These are phyloP conservation scores for Nanorana parkeri DNA, from an alignment of 2,113 vertebrate genomes.

Conservation along the genomic window DNA sequence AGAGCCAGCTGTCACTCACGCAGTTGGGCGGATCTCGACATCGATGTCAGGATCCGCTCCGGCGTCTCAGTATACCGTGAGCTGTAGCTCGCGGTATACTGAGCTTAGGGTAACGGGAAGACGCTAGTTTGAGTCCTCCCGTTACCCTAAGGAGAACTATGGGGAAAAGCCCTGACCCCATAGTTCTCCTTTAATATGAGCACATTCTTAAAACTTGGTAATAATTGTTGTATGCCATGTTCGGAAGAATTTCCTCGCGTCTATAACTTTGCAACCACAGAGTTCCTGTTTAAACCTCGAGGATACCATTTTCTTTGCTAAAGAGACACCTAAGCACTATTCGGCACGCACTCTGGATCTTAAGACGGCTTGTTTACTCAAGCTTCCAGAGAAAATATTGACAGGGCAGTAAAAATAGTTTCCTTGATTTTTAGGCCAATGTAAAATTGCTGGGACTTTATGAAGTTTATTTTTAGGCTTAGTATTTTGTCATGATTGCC, in stretches of 20 bases:
- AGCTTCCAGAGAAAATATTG: slow-evolving; percentile 85
- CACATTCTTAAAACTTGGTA: slow-evolving; percentile 63
- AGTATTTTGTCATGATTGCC: slow-evolving; percentile 63
- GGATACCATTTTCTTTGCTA: slow-evolving; percentile 78
- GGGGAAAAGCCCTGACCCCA: no score
- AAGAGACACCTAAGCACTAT: slow-evolving; percentile 73
- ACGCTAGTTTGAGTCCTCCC: no score
- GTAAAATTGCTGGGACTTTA: slow-evolving; percentile 79
- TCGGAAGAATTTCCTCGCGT: slow-evolving; percentile 60
- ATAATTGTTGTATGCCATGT: slow-evolving; percentile 65
- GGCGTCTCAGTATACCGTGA: no score
- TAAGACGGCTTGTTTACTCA: slow-evolving; percentile 74
- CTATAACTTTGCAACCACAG: slow-evolving; percentile 72
- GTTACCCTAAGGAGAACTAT: no score
- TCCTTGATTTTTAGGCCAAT: slow-evolving; percentile 78
- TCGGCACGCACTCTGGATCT: slow-evolving; percentile 72
- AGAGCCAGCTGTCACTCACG: no score
- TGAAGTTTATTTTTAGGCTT: slow-evolving; percentile 76
- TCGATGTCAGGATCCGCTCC: no score
- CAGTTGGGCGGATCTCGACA: no score
- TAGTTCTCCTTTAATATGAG: no score
- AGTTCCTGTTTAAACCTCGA: slow-evolving; percentile 78
- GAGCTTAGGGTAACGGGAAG: no score
- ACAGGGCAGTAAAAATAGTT: slow-evolving; percentile 83
- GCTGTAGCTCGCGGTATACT: no score